Evolutionary conservation across 2,797 vertebrate genomes (phyloP), one percentile per base, ranked within the genome.

Genomic region (Anguilla anguilla): DNA sequence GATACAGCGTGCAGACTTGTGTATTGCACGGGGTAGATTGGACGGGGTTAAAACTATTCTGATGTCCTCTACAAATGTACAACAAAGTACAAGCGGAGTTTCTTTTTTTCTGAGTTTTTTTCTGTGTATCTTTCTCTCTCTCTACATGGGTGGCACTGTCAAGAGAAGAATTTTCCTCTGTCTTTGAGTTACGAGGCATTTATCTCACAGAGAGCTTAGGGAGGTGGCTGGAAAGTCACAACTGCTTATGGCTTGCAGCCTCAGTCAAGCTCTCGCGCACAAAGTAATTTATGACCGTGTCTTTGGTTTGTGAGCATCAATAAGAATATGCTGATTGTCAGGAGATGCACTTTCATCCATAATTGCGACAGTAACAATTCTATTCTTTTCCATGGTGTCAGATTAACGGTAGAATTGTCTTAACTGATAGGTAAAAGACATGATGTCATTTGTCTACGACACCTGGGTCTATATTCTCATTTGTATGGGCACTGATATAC

Each of bases 101-200:
- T n/a, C 6, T 81, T 49, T n/a, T 49, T 79, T 43, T 79, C 25
- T 82, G 55, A 57, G 22, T 64, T 84, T 84, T n/a, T 46, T 19
- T 53, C 25, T 87, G 53, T 81, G 15, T 25, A 17, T 19, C 15
- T 19, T 4, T 46, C n/a, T 82, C 19, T 46, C 77, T 49, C 64
- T 87, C n/a, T 82, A 43, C 46, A 28, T 83, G 86, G 55, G 82
- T 87, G 86, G 81, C 82, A 31, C 6, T 84, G 82, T 84, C 81
- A 53, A 15, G 39, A 69, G 25, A 84, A 72, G 51, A 84, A 72
- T 31, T 6, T 25, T 87, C 46, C 28, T 51, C n/a, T 87, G 39
- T 84, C 59, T 87, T 53, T 84, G 81, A 87, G 46, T 87, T 84
- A 84, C 39, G 82, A 57, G 81, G 28, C 22, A 87, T 84, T 84